These are phyloP conservation scores for Melikaiella ostensackeni DNA, from an alignment of 2,888 invertebrate species.

Conservation along the genomic window DNA sequence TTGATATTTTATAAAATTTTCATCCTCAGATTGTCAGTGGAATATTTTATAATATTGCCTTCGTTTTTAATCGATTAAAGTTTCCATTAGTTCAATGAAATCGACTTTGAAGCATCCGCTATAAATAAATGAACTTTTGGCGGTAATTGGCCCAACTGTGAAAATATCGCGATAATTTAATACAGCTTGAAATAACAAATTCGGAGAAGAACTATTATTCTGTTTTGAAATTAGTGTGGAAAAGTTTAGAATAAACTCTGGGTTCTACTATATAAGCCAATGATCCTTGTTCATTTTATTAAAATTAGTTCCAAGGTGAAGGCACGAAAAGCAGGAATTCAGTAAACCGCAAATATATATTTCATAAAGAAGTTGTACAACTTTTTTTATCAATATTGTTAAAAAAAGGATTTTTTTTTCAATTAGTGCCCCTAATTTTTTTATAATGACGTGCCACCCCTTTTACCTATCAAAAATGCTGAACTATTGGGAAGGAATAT, in stretches of 20 bases:
- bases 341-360: not conserved
- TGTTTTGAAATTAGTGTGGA: not conserved
- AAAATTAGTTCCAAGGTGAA: not conserved
- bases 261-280: slow-evolving; percentile 34
- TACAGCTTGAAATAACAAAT: slow-evolving; percentile 5
- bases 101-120: not conserved
- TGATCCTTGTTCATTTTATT: slow-evolving; percentile 59
- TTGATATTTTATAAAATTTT: not conserved
- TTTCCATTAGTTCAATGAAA: slow-evolving; percentile 11
- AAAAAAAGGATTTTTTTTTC: too few species aligned
- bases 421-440: too few species aligned
- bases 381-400: too few species aligned
- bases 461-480: too few species aligned
- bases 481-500: too few species aligned
- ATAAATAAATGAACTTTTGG: slow-evolving; percentile 9
- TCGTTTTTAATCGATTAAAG: not conserved
- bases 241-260: slow-evolving; percentile 40
- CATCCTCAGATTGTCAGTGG: not conserved
- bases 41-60: not conserved
- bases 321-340: not conserved
- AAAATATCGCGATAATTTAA: slow-evolving; percentile 5
- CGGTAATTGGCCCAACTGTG: slow-evolving; percentile 6
- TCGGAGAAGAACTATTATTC: not conserved
- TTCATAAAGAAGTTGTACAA: too few species aligned
- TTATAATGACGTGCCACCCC: too few species aligned